These are phyloP conservation scores for Cylas formicarius DNA, from an alignment of 1,140 invertebrate species.

Conservation along the genomic window DNA sequence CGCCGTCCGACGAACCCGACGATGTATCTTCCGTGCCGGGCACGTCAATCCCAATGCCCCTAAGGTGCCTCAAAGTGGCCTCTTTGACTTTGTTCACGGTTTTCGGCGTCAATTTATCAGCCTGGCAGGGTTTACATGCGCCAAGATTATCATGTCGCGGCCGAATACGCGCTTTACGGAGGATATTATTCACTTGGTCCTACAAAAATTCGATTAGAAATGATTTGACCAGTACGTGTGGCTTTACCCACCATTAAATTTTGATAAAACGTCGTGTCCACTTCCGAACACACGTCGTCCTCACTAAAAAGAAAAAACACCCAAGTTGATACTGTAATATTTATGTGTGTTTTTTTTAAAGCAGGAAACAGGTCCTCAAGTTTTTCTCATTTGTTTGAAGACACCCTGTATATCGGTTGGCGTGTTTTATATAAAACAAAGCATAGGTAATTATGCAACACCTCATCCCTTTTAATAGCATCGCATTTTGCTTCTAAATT, in stretches of 20 bases:
- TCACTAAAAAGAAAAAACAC: conserved; percentile 39
- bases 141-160: conserved; percentile 21
- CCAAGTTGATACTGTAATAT: too few species aligned
- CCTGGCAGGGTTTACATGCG: conserved; percentile 15
- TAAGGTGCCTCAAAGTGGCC: conserved; percentile 46
- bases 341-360: too few species aligned
- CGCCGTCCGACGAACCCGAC: conserved; percentile 4
- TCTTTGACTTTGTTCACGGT: conserved; percentile 43
- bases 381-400: too few species aligned
- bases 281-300: conserved; percentile 47
- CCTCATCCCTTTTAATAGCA: too few species aligned
- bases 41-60: conserved; percentile 45
- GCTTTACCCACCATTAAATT: conserved; percentile 51
- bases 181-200: conserved; percentile 48
- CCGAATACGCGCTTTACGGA: conserved; percentile 40
- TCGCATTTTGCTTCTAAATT: too few species aligned
- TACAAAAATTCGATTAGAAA: conserved; percentile 12
- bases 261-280: conserved; percentile 61
- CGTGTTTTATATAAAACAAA: too few species aligned
- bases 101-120: conserved; percentile 30
- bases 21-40: conserved; percentile 23
- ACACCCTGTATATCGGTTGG: too few species aligned
- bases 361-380: too few species aligned
- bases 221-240: neutral
- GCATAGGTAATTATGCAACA: too few species aligned